Conservation (phyloP, 2,888 invertebrate genomes). For the Sminthurides aquaticus region DNA sequence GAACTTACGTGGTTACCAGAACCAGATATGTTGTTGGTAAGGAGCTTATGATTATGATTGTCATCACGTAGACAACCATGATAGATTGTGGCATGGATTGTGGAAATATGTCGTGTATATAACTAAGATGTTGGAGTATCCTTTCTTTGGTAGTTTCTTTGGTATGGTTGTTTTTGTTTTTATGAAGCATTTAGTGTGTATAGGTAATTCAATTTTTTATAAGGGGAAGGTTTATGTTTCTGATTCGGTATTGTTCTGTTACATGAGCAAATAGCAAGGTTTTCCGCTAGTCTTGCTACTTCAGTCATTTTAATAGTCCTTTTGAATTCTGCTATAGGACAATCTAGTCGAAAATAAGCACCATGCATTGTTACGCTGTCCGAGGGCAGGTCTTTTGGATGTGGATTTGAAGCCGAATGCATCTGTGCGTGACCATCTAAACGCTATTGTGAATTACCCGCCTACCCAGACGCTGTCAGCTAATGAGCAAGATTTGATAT, state of each 20-base stretch:
- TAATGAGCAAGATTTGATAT: conserved; percentile 92
- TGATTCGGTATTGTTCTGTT: not conserved
- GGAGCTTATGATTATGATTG: too few relatives aligned
- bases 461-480: conserved; percentile 75
- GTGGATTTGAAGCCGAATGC: conserved; percentile 92
- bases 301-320: not conserved
- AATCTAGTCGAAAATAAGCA: conserved; percentile 96
- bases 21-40: conserved; percentile 71
- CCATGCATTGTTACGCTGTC: conserved; percentile 86
- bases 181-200: too few relatives aligned
- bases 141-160: too few relatives aligned
- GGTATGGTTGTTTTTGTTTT: too few relatives aligned
- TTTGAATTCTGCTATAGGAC: conserved; percentile 56
- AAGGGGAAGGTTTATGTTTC: too few relatives aligned
- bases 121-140: too few relatives aligned
- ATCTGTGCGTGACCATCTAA: conserved; percentile 75
- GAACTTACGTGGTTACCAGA: conserved; percentile 79
- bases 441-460: conserved; percentile 78
- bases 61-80: too few relatives aligned
- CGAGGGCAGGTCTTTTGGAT: conserved; percentile 79
- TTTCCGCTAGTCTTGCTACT: too few relatives aligned
- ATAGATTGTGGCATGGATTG: too few relatives aligned
- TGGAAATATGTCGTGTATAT: too few relatives aligned
- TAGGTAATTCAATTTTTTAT: too few relatives aligned
- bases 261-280: not conserved